Base-by-base conservation (phyloP, 2,113 vertebrate species). In the Corythornis cristatus region DNA sequence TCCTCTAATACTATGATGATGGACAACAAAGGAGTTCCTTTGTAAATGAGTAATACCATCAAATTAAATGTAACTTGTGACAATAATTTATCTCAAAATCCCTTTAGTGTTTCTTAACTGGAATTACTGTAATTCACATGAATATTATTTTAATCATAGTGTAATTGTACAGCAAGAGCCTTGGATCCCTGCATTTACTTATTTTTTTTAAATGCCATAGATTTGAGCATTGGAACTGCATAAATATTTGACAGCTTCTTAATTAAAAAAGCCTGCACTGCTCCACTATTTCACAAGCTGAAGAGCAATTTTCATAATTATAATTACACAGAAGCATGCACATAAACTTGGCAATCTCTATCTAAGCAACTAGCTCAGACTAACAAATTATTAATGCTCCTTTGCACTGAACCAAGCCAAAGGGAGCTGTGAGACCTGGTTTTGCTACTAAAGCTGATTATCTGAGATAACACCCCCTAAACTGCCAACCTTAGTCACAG, bases 271-370 rank as follows among this genome's bases (percentile, higher is more conserved):
- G 73, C 50, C 89, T 89, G 91, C 62, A 94, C 79, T 65, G 35
- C 25, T 81, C 79, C 46, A 83, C n/a, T 58, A 77, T 94, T 95
- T 97, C 92, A 93, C 83, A 93, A 94, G 81, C 64, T 57, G 83
- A 83, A 89, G 73, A 95, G 73, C 81, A 96, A 97, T 97, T 96
- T 95, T 93, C 73, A 53, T 95, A 95, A 97, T 96, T 96, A 95
- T 94, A 93, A 95, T 96, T 96, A 95, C 83, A 96, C 96, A 96
- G 95, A 95, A 97, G 96, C 96, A 95, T 94, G 93, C 94, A 92
- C 93, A 92, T 84, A 92, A 78, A 94, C 72, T 94, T 97, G 93
- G 95, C 96, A 92, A 86, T 65, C 42, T 75, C 70, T 73, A 72
- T 67, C 83, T 83, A 90, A 82, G 73, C 70, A 85, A 76, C 93